phyloP scores from a whole-genome alignment of 2,888 invertebrate species.

The Scelioninae gen. 1 region DNA sequence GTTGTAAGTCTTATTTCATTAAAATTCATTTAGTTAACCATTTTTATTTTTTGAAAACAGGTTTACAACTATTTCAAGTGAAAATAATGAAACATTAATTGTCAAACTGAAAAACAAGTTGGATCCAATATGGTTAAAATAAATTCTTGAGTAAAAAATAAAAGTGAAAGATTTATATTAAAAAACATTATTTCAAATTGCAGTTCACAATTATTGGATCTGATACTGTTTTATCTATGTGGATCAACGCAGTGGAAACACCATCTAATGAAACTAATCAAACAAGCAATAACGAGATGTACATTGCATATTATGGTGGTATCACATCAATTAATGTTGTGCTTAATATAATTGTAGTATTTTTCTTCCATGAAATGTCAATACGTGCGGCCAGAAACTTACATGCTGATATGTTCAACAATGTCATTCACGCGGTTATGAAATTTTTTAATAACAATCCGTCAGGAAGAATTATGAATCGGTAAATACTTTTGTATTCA shows the following conservation, averaged over 20 bases:
- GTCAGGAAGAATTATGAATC: constrained; percentile 84
- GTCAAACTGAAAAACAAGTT: no score
- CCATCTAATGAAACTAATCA: constrained; percentile 71
- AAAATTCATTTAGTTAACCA: no score
- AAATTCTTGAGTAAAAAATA: no score
- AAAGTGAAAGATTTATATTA: no score
- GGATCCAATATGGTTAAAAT: no score
- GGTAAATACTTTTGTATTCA: no score
- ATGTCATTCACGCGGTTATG: constrained; percentile 90
- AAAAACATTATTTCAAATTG: no score
- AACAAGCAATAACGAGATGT: constrained; percentile 79
- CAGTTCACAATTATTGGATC: constrained; percentile 70
- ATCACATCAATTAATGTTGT: constrained; percentile 82
- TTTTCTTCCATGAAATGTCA: constrained; percentile 87
- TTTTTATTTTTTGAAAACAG: no score
- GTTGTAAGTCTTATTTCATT: constrained; percentile 37
- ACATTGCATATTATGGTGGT: constrained; percentile 86
- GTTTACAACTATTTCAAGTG: no score
- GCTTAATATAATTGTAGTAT: constrained; percentile 83
- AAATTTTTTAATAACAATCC: constrained; percentile 95
- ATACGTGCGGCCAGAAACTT: constrained; percentile 90
- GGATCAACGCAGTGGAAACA: constrained; percentile 81
- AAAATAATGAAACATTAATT: no score
- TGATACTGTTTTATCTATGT: constrained; percentile 84
- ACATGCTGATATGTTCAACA: constrained; percentile 93